Evolutionary conservation across 92 coral and sea anemone genomes (phyloP).

Genomic region (Hydrozoanthus gracilis): DNA sequence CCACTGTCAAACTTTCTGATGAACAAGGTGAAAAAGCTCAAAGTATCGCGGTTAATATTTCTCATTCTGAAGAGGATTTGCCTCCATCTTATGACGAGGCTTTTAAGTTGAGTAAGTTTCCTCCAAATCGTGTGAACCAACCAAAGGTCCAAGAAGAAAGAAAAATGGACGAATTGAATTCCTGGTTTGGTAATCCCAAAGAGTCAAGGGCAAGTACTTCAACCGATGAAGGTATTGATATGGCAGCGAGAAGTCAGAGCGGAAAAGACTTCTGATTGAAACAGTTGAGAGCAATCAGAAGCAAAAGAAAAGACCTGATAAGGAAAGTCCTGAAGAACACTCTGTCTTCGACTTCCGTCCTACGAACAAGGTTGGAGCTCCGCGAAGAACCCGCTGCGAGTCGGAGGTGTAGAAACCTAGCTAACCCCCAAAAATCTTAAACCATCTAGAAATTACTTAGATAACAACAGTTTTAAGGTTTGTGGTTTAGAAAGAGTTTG

Average conservation of each 20-base stretch:
- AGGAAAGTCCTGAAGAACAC: not conserved
- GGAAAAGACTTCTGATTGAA: not conserved
- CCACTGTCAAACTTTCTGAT: not conserved
- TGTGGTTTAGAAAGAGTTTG: no score
- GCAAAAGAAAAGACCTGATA: not conserved
- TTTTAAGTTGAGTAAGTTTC: not conserved
- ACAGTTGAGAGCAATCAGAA: not conserved
- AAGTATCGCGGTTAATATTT: not conserved
- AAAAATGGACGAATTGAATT: not conserved
- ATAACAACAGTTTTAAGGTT: no score
- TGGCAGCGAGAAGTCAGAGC: not conserved
- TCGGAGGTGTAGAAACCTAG: not conserved
- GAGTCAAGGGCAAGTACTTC: not conserved
- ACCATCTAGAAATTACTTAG: no score
- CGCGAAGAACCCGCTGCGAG: slow-evolving; percentile 29
- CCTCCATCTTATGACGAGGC: slow-evolving; percentile 42
- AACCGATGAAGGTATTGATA: not conserved
- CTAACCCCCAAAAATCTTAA: no score
- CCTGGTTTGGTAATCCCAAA: not conserved
- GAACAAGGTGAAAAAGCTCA: not conserved
- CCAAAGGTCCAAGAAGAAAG: not conserved
- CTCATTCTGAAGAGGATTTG: not conserved
- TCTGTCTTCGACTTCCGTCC: not conserved
- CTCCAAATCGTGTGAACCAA: not conserved
- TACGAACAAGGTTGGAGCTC: not conserved